Conservation (phyloP, 2,888 invertebrate species). For the Seira ritae region DNA sequence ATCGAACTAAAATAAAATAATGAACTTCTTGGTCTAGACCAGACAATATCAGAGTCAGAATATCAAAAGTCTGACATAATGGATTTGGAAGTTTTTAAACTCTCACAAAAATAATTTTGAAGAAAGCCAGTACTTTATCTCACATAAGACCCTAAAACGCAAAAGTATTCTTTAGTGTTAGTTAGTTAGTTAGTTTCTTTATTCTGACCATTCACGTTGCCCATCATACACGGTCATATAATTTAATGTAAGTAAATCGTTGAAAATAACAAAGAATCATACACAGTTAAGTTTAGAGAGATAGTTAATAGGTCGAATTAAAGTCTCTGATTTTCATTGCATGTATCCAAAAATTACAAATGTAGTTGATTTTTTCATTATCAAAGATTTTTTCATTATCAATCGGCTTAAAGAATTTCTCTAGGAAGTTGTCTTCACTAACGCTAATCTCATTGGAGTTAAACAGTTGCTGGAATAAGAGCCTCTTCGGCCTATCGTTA, state of each 20-base stretch:
- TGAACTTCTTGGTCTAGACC: too few relatives aligned
- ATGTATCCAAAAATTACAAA: background rate
- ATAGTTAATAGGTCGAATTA: background rate
- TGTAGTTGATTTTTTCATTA: background rate
- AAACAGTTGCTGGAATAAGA: too few relatives aligned
- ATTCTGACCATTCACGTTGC: background rate
- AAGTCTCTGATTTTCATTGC: background rate
- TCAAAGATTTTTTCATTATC: background rate
- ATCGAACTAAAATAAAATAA: too few relatives aligned
- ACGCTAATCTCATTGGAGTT: too few relatives aligned
- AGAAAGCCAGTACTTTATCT: too few relatives aligned
- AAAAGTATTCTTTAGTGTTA: too few relatives aligned
- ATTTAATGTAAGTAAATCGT: background rate
- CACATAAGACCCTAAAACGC: too few relatives aligned
- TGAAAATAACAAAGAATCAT: background rate
- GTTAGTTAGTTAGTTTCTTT: background rate
- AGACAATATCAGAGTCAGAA: too few relatives aligned
- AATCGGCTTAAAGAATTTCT: background rate
- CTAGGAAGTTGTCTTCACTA: too few relatives aligned
- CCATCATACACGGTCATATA: background rate
- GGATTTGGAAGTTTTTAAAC: too few relatives aligned
- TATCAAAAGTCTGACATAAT: too few relatives aligned
- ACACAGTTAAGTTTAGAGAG: background rate
- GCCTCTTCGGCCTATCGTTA: background rate
- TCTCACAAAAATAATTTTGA: too few relatives aligned